A percentile compares a stretch with the other conserved stretches of the same genome.
These are phyloP conservation scores for Papilio polyxenes DNA, from an alignment of 1,140 invertebrate species.

Conservation along the genomic window DNA sequence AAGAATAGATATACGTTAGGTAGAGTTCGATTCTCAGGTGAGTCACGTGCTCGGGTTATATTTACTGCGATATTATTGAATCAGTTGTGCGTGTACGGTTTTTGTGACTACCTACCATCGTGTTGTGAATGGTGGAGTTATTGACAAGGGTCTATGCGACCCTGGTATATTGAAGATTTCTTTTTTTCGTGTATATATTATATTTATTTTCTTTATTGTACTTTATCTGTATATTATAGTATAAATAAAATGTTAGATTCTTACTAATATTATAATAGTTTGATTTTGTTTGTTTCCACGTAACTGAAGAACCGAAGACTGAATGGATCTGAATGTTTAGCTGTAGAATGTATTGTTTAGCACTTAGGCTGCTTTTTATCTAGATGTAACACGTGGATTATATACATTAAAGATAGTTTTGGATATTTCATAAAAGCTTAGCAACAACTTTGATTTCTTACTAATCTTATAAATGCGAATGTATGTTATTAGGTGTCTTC, in stretches of 20 bases:
- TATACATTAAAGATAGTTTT: too few species aligned
- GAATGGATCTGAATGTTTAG: too few species aligned
- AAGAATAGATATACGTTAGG: neutral
- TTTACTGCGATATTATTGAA: conserved; percentile 27
- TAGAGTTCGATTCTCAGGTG: conserved; percentile 31
- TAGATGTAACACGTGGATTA: too few species aligned
- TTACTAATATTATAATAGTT: neutral
- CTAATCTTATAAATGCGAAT: too few species aligned
- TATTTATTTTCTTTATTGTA: neutral
- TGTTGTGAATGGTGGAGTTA: conserved; percentile 5
- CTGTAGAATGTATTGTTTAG: too few species aligned
- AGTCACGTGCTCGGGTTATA: conserved; percentile 7
- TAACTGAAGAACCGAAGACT: too few species aligned
- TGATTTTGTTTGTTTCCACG: neutral
- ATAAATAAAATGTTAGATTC: neutral
- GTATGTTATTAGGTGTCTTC: too few species aligned
- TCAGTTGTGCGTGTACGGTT: neutral
- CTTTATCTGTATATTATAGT: neutral
- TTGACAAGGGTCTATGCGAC: neutral
- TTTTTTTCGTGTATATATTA: neutral
- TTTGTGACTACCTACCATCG: neutral
- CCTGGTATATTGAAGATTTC: neutral
- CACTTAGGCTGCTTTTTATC: too few species aligned
- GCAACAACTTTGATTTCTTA: too few species aligned
- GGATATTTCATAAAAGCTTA: too few species aligned